phyloP scores from a whole-genome alignment of 2,797 vertebrate genomes.

The Heliangelus exortis region DNA sequence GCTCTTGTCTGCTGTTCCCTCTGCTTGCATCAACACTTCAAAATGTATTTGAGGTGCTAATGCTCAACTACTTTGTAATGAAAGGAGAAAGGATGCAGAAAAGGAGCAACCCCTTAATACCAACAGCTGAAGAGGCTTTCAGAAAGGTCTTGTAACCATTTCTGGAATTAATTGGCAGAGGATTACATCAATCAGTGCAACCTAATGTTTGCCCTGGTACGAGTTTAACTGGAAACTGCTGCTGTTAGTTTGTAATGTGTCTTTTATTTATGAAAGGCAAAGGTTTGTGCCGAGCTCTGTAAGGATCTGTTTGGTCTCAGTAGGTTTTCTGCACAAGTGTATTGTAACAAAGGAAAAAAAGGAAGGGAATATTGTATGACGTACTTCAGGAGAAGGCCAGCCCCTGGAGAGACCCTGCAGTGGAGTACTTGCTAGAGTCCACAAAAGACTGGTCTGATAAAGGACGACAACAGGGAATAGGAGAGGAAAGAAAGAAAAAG shows the following conservation, averaged over 20 bases:
- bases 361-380: conserved; percentile 80
- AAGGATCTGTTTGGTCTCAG: conserved; percentile 21
- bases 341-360: conserved; percentile 73
- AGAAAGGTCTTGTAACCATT: neutral
- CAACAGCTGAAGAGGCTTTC: conserved; percentile 37
- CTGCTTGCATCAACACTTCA: neutral
- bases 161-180: conserved; percentile 33
- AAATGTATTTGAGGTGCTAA: neutral
- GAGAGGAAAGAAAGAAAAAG: conserved; percentile 77
- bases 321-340: conserved; percentile 58
- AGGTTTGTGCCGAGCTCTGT: conserved; percentile 38
- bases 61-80: neutral
- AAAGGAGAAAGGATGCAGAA: conserved; percentile 15
- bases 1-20: conserved; percentile 3
- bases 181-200: conserved; percentile 25
- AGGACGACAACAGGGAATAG: conserved; percentile 79
- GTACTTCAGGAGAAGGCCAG: conserved; percentile 94
- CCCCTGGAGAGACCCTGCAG: conserved; percentile 90
- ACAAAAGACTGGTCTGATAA: conserved; percentile 91
- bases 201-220: neutral
- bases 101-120: conserved; percentile 5
- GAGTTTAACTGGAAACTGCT: conserved; percentile 33
- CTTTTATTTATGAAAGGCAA: conserved; percentile 28
- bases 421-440: conserved; percentile 92
- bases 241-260: conserved; percentile 34